These are phyloP conservation scores for Cyprinella venusta DNA, from an alignment of 2,797 vertebrate genomes.

Conservation along the genomic window DNA sequence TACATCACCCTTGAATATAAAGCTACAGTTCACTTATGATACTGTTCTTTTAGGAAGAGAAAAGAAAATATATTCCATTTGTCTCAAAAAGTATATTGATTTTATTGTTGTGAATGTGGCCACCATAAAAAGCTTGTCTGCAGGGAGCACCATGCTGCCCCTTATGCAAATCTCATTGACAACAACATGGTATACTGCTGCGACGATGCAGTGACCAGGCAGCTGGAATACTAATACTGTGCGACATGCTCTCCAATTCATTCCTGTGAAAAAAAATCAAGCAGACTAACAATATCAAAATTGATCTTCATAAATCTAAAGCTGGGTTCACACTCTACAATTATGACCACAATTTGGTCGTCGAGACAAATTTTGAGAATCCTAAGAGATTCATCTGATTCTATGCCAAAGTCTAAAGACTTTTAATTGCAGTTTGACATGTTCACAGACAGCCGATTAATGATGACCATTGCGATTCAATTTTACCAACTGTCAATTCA, in stretches of 20 bases:
- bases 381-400: neutral
- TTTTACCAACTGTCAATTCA: neutral
- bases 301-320: neutral
- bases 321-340: neutral
- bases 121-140: slow-evolving; percentile 23
- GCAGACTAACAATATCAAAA: neutral
- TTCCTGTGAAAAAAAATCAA: neutral
- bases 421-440: neutral
- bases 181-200: slow-evolving; percentile 18
- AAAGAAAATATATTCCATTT: neutral
- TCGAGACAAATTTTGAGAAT: neutral
- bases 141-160: slow-evolving; percentile 6
- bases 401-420: neutral
- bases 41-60: slow-evolving; percentile 8
- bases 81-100: neutral
- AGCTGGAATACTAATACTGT: slow-evolving; percentile 23
- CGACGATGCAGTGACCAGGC: slow-evolving; percentile 15
- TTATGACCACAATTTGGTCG: neutral
- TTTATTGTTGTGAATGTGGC: slow-evolving; percentile 36
- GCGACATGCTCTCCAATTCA: neutral
- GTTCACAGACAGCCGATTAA: neutral
- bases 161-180: slow-evolving; percentile 27
- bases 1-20: neutral
- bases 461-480: neutral
- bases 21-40: neutral